Evolutionary conservation across 2,888 invertebrate genomes (phyloP), one percentile per base, ranked within the genome.

Genomic region (Dermolepida albohirtum): DNA sequence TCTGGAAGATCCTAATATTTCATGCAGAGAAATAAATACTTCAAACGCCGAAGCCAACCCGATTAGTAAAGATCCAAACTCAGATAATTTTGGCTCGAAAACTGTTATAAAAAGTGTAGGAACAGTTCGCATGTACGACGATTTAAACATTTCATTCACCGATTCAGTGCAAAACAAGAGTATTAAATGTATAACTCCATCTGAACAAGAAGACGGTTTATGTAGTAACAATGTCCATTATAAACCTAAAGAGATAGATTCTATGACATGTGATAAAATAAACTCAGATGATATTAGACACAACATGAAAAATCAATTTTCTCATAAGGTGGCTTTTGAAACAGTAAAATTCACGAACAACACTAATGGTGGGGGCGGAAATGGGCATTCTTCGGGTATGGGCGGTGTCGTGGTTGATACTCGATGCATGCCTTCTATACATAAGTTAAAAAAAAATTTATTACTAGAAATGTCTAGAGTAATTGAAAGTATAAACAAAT

Each of bases 251-350:
- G 54, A 54, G 11, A 70, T 64, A 2, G 70, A 69, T 8, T 76
- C 76, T 1, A 75, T 75, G 0, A 64, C 67, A 1, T 75, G 67
- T 57, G 75, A 75, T 62, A 65, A 70, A 57, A 66, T 73, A 5
- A 69, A 74, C 50, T 51, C 55, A 59, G 59, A 65, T 49, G 71
- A 64, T 34, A 67, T 70, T 11, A 71, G 73, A 34, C 64, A 57
- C 41, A 71, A 51, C 34, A 64, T 64, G 17, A 29, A 17, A 39
- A 17, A 64, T 11, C 22, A 64, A 51, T 59, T 47, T 44, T 8
- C 12, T n/a, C n/a, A 10, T 10, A 44, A 49, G 10, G 10, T 17
- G 1, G 14, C 17, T 16, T 59, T 59, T 22, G 17, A 17, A 17
- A 8, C 14, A 12, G 16, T 14, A 34, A 10, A 62, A 34, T 10